Conservation (phyloP, 2,797 vertebrate species). For the Pantherophis vulpinus region DNA sequence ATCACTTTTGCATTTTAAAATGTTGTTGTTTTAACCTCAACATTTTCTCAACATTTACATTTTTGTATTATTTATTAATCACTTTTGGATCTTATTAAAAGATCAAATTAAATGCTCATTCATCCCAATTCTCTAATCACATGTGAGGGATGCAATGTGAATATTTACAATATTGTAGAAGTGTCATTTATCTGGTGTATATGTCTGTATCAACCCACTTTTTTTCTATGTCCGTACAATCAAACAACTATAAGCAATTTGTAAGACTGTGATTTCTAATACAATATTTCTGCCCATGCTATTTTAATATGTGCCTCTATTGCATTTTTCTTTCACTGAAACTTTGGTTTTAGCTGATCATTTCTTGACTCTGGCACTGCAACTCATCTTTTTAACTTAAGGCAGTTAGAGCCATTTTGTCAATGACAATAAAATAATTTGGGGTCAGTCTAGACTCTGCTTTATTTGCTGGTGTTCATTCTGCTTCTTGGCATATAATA, state of each 20-base stretch:
- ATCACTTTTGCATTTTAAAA: not conserved
- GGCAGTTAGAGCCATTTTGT: not conserved
- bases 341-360: slow-evolving; percentile 3
- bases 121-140: not conserved
- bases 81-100: not conserved
- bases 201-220: not conserved
- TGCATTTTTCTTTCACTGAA: not conserved
- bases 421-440: not conserved
- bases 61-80: not conserved
- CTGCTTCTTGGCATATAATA: not conserved
- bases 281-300: slow-evolving; percentile 1
- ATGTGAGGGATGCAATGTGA: not conserved
- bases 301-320: not conserved
- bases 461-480: not conserved
- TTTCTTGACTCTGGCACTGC: slow-evolving; percentile 5
- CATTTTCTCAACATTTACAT: not conserved
- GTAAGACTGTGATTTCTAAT: not conserved
- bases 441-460: not conserved
- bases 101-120: not conserved
- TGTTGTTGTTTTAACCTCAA: not conserved
- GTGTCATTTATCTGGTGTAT: not conserved
- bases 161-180: not conserved
- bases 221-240: not conserved
- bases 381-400: not conserved
- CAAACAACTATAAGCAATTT: not conserved